phyloP scores from a whole-genome alignment of 2,888 invertebrate genomes.

The Listrodromus nycthemerus region DNA sequence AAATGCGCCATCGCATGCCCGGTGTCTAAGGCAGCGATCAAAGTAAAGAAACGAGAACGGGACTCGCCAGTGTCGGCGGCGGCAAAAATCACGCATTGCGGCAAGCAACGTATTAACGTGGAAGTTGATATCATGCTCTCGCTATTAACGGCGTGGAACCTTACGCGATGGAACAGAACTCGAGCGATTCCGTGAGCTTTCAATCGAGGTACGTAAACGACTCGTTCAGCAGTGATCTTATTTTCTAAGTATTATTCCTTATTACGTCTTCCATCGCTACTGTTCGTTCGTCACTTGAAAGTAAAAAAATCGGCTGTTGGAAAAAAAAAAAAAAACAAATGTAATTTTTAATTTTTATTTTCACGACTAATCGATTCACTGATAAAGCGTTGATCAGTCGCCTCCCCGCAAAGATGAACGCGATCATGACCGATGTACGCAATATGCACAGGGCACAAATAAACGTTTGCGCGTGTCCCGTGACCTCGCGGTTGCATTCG shows the following conservation, averaged over 20 bases:
- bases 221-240: neutral
- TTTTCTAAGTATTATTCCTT: neutral
- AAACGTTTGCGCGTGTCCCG: slow-evolving; percentile 65
- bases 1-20: slow-evolving; percentile 62
- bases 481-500: slow-evolving; percentile 62
- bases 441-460: slow-evolving; percentile 14
- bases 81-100: slow-evolving; percentile 64
- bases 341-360: neutral
- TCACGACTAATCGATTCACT: neutral
- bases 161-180: slow-evolving; percentile 7
- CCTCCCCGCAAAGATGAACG: neutral
- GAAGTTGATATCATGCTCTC: slow-evolving; percentile 32
- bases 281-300: neutral
- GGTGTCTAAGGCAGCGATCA: neutral
- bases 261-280: neutral
- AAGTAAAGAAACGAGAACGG: slow-evolving; percentile 22
- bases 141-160: slow-evolving; percentile 26
- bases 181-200: slow-evolving; percentile 41
- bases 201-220: slow-evolving; percentile 45
- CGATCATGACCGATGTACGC: slow-evolving; percentile 1
- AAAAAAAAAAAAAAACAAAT: neutral
- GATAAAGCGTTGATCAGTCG: neutral
- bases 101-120: slow-evolving; percentile 30
- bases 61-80: slow-evolving; percentile 20
- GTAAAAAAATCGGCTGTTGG: neutral